Evolutionary conservation across 2,888 invertebrate species (phyloP), one percentile per base, ranked within the genome.

Genomic region (Oligia fasciuncula): DNA sequence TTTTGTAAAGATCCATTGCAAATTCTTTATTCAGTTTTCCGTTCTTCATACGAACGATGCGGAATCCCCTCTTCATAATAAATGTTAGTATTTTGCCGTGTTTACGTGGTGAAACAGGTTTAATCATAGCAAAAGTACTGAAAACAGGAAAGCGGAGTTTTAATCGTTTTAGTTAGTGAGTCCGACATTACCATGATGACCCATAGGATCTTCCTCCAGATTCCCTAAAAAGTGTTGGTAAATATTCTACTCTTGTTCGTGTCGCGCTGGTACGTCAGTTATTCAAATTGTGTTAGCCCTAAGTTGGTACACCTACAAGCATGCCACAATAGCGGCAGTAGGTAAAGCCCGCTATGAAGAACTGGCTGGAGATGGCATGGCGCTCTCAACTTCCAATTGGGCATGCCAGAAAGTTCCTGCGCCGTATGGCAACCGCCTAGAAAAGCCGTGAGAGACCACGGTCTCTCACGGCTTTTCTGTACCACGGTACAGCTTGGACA

Each of bases 111-210:
- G 97, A 97, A 77, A 97, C 97, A 19, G 98, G 98, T 94, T 98
- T 99, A 60, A 99, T 97, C 78, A 99, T 93, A 14, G 98, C 98
- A 93, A 98, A 98, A 0, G 99, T 98, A 91, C 98, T 98, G 88
- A 93, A 88, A 89, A 83, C 23, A 62, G 62, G 4, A 9, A 51
- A 46, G 23, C 3, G 4, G 2, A 70, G 2, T 19, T 14, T 69
- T 17, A 29, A n/a, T 51, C 3, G n/a, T n/a, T 77, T 66, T 17
- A 40, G 19, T 62, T 9, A 1, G 19, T 40, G 35, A 8, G 35
- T 74, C 11, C 1, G 14, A n/a, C 19, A 57, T 70, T 51, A 35
- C 8, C 35, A 54, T 5, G 51, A 54, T 5, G 51, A 69, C 49
- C 23, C 19, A 2, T 35, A 54, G 14, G 29, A 35, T 51, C 14